Evolutionary conservation across 2,888 invertebrate genomes (phyloP).

Genomic region (Polyommatus iphigenia): DNA sequence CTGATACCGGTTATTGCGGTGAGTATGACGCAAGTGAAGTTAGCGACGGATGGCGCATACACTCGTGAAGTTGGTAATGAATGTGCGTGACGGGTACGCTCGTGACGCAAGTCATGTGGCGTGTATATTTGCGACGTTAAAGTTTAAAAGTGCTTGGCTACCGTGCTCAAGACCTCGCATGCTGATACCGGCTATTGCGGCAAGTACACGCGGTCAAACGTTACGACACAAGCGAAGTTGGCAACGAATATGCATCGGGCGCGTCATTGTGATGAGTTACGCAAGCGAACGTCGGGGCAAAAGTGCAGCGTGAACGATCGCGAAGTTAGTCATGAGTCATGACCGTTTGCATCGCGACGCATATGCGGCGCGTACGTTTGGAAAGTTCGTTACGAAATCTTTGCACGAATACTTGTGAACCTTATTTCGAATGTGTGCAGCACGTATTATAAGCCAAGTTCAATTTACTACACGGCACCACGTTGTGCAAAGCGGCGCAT

Average conservation of each 20-base stretch:
- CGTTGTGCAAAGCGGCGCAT: no score
- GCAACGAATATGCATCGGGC: no score
- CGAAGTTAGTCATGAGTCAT: background rate
- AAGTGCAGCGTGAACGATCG: background rate
- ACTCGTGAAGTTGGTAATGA: background rate
- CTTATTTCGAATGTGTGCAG: no score
- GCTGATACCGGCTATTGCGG: slow-evolving; percentile 98
- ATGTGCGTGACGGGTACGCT: background rate
- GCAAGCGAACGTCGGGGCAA: background rate
- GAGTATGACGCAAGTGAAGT: slow-evolving; percentile 45
- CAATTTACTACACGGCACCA: no score
- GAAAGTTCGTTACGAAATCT: no score
- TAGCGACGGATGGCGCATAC: no score
- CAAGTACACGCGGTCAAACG: slow-evolving; percentile 54
- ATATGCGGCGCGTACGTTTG: no score
- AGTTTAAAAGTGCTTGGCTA: no score
- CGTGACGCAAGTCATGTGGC: no score
- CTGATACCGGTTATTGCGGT: slow-evolving; percentile 98
- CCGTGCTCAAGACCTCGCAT: slow-evolving; percentile 90
- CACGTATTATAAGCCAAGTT: no score
- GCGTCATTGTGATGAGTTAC: background rate
- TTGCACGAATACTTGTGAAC: background rate
- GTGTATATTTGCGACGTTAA: background rate
- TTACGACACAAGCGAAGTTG: no score
- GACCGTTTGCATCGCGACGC: no score